These are phyloP conservation scores for Akabosia matsudoensis DNA, from an alignment of 1,140 invertebrate genomes.

Conservation along the genomic window DNA sequence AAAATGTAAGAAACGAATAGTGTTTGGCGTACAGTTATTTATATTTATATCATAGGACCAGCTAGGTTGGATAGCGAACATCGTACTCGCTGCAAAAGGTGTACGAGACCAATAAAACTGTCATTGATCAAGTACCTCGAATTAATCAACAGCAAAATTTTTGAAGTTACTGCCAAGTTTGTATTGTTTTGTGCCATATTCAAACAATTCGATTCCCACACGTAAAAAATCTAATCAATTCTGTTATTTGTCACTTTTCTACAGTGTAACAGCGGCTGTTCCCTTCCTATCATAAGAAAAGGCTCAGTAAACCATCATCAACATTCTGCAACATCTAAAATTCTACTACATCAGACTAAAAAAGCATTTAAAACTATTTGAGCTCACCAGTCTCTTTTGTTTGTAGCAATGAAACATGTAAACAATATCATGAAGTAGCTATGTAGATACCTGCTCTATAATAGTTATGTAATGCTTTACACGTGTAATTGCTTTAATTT, in stretches of 20 bases:
- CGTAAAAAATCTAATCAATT: background rate
- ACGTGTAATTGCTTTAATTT: too few relatives aligned
- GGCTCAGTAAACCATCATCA: constrained; percentile 66
- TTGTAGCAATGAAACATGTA: too few relatives aligned
- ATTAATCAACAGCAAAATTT: constrained; percentile 79
- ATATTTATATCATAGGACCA: too few relatives aligned
- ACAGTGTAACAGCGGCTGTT: constrained; percentile 81
- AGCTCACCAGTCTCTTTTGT: background rate
- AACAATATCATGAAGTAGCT: too few relatives aligned
- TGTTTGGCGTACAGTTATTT: background rate
- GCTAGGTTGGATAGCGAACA: too few relatives aligned
- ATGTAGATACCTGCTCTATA: too few relatives aligned
- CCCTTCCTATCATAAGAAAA: constrained; percentile 82
- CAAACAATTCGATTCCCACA: background rate
- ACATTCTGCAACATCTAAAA: background rate
- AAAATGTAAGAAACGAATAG: background rate
- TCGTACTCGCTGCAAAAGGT: constrained; percentile 93
- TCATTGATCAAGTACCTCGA: constrained; percentile 92
- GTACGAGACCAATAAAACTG: constrained; percentile 95
- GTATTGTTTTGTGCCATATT: constrained; percentile 49
- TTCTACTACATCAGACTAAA: background rate
- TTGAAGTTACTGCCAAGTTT: constrained; percentile 83
- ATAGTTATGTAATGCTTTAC: too few relatives aligned
- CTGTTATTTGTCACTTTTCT: constrained; percentile 51
- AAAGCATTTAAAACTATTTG: background rate